Evolutionary conservation across 2,113 vertebrate genomes (phyloP).

Genomic region (Spizaetus ornatus): DNA sequence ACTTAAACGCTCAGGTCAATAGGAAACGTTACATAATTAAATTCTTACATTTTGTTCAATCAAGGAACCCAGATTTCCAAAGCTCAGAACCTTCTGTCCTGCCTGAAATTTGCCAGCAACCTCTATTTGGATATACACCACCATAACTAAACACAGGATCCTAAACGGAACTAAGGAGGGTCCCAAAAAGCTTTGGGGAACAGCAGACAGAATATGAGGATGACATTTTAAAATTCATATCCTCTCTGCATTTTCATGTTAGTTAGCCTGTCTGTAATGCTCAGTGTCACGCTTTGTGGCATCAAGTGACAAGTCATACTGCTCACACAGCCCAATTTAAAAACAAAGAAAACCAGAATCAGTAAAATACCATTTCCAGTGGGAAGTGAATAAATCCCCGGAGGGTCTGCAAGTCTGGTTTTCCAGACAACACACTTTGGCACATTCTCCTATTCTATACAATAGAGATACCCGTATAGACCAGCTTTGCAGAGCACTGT

Average conservation of each 20-base stretch:
- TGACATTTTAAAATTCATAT: background rate
- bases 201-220: background rate
- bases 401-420: background rate
- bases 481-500: background rate
- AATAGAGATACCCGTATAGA: background rate
- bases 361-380: background rate
- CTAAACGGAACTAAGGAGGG: background rate
- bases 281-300: background rate
- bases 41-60: background rate
- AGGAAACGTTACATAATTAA: background rate
- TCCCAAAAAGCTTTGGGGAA: background rate
- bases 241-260: background rate
- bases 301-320: background rate
- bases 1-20: background rate
- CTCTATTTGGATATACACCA: background rate
- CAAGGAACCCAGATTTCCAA: background rate
- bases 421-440: background rate
- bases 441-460: background rate
- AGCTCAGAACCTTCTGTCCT: background rate
- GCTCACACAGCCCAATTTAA: background rate
- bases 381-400: background rate
- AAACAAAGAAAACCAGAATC: background rate
- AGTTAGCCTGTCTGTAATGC: background rate
- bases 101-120: background rate
- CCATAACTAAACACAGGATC: background rate